Evolutionary conservation across 1,140 invertebrate species (phyloP), one percentile per base, ranked within the genome.

Genomic region (Eufriesea mexicana): DNA sequence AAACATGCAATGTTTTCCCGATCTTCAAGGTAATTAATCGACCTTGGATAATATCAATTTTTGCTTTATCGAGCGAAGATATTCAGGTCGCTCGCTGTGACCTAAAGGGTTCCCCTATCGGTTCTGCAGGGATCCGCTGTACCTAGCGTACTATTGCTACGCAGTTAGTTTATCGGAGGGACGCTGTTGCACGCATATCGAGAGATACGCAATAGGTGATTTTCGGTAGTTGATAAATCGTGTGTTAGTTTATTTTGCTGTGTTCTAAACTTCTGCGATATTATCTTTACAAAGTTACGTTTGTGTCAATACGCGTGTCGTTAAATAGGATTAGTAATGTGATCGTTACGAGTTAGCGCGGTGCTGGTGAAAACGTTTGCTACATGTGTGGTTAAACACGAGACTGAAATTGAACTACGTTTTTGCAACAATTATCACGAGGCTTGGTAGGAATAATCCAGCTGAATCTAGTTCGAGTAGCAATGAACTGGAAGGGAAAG

Each of bases 31-130:
- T 35, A 2, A 35, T 5, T 62, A 7, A 78, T 28, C 80, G 55
- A 70, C 35, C 10, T 70, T 70, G 7, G 80, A 51, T 83, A 70
- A 78, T 0, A 14, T 6, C 7, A 66, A 57, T 51, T 35, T 75
- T 64, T 35, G 4, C 35, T 54, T 68, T 70, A 77, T 78, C 79
- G 73, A 83, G 66, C 28, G 72, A 55, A 54, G 16, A 9, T 10
- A 2, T 5, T 5, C 20, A 7, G 9, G 20, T 35, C 6, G 5
- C 25, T 1, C 0, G 6, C 16, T 9, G 49, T 35, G 23, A 42
- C 47, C 20, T 14, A 2, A 18, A 42, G 28, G 9, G 42, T 23
- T 54, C 7, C 62, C 74, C 62, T 35, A 76, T 57, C 84, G 73
- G 71, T 45, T 25, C 0, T 35, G 42, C 2, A 83, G 85, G 20